Conservation (phyloP, 2,888 invertebrate genomes). For the Stegophylla sp. region DNA sequence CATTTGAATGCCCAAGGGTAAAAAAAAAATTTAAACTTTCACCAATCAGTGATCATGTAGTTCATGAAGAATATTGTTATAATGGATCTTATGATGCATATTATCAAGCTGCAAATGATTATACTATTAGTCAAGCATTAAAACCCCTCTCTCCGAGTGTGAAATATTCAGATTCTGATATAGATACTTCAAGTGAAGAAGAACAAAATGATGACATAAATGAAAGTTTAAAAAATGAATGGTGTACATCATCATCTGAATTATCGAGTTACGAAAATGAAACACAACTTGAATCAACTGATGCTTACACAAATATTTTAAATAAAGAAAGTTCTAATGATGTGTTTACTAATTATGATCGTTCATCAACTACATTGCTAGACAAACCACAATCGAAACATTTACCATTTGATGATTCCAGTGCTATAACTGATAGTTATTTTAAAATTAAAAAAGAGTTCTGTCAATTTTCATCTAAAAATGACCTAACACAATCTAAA, state of each 20-base stretch:
- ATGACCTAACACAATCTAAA: not conserved
- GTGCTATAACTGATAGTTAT: not conserved
- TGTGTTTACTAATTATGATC: not conserved
- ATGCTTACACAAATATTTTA: not conserved
- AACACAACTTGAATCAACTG: not conserved
- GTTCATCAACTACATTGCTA: not conserved
- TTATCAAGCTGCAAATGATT: not conserved
- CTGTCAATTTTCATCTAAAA: too few relatives aligned
- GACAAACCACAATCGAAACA: not conserved
- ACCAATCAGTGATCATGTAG: not conserved
- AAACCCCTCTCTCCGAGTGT: not conserved
- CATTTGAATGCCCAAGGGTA: not conserved
- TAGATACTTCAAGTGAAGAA: not conserved
- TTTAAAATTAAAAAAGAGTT: too few relatives aligned
- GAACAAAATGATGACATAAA: not conserved
- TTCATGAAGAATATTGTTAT: not conserved
- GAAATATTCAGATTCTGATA: not conserved
- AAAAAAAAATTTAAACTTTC: constrained; percentile 1
- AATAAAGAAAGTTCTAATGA: not conserved
- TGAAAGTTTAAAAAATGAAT: not conserved
- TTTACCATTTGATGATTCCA: not conserved
- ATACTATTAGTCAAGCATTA: not conserved
- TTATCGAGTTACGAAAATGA: not conserved
- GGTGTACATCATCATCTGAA: not conserved
- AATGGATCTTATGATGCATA: not conserved